Evolutionary conservation across 2,113 vertebrate species (phyloP).

Genomic region (Cyprinodon brontotheroides): DNA sequence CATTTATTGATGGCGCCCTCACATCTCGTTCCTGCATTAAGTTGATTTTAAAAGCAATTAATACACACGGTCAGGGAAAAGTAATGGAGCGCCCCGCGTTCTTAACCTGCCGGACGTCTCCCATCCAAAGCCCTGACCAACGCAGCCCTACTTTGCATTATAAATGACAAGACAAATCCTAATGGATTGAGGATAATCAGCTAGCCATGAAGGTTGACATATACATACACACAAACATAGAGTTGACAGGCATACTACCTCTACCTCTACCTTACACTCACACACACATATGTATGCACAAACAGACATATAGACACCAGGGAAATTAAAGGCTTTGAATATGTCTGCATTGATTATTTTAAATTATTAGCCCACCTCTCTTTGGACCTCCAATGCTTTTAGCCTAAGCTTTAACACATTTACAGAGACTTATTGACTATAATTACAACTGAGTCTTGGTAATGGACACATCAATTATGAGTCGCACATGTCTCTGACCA

Average conservation of each 20-base stretch:
- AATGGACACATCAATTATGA: conserved; percentile 99
- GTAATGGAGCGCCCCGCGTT: conserved; percentile 97
- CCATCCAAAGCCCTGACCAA: conserved; percentile 91
- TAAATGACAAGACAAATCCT: conserved; percentile 99
- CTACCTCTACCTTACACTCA: conserved; percentile 27
- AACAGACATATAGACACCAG: conserved; percentile 87
- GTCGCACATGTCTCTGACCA: conserved; percentile 94
- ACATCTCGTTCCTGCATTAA: conserved; percentile 97
- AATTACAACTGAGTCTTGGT: conserved; percentile 99
- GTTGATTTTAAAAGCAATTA: conserved; percentile 99
- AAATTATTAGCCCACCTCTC: conserved; percentile 99
- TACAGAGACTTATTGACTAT: conserved; percentile 99
- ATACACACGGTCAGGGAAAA: conserved; percentile 98
- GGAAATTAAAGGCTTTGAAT: conserved; percentile 99
- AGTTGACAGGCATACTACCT: conserved; percentile 14
- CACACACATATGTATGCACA: conserved; percentile 61
- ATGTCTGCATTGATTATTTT: conserved; percentile 99
- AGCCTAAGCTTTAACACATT: conserved; percentile 99
- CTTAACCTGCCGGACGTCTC: conserved; percentile 95
- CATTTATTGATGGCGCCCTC: conserved; percentile 97
- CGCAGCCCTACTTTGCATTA: conserved; percentile 98
- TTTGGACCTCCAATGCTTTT: conserved; percentile 99
- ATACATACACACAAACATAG: conserved; percentile 66
- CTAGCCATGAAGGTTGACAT: conserved; percentile 85
- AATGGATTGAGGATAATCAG: conserved; percentile 99